Evolutionary conservation across 2,113 vertebrate species (phyloP), one percentile per base, ranked within the genome.

Genomic region (Fukomys damarensis): DNA sequence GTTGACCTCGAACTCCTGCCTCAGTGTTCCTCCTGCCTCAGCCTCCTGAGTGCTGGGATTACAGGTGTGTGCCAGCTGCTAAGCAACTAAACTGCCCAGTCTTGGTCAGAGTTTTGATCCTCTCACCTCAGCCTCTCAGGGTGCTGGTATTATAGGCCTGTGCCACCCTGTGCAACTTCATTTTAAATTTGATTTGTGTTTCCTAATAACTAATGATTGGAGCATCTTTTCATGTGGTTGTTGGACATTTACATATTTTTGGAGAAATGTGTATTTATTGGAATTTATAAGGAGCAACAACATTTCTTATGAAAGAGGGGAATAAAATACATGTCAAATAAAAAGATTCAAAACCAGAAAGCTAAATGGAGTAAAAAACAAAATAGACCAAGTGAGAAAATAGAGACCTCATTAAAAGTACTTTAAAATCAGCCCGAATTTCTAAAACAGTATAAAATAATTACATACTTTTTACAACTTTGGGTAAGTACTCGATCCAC

Each of bases 401-500:
- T 22, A 89, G 49, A 94, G 70, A 43, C 16, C 4, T 82, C 41
- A 65, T 46, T 91, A 30, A 96, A 94, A 32, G 32, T 70, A 65
- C 20, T 52, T 58, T 84, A 77, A 65, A 46, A 80, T 77, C 28
- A 79, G 38, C 72, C 59, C 56, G 74, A 58, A 59, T 86, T 93
- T 92, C 7, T 76, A 35, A 41, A 59, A 74, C n/a, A 61, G 46
- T 30, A 74, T 52, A 87, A 84, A 58, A 77, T 65, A 80, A 38
- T 41, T 41, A 96, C 93, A 35, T 97, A 97, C 97, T 97, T 68
- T 89, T 94, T 24, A 96, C 41, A 43, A 65, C 68, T 56, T 84
- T 92, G 24, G 91, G 89, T 24, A 98, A 83, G 76, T 98, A 86
- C 16, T 91, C 1, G 0, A 97, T 96, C 95, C 96, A 98, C 28